Conservation (phyloP, 1,140 invertebrate genomes). For the Physella acuta region DNA sequence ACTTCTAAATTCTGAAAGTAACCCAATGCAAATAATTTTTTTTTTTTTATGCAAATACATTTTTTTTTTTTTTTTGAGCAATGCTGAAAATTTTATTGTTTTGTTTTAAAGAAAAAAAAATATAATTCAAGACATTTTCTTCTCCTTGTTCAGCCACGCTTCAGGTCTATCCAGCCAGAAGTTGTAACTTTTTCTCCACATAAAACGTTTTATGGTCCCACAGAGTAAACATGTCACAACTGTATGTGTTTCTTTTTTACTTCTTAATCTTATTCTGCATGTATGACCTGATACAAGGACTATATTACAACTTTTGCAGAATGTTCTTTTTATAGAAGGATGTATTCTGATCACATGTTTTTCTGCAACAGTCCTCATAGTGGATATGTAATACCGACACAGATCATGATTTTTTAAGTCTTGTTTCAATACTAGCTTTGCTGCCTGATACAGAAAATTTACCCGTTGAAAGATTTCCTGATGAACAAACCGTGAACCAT, state of each 20-base stretch:
- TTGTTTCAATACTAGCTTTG: slow-evolving; percentile 29
- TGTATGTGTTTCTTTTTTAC: slow-evolving; percentile 39
- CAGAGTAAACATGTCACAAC: slow-evolving; percentile 43
- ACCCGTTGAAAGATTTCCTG: too few relatives aligned
- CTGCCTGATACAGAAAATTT: slow-evolving; percentile 38
- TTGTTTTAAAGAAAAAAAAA: too few relatives aligned
- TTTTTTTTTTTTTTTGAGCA: neutral
- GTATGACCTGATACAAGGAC: slow-evolving; percentile 46
- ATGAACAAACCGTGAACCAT: too few relatives aligned
- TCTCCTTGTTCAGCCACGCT: slow-evolving; percentile 30
- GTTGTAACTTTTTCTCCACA: slow-evolving; percentile 30
- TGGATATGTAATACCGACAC: slow-evolving; percentile 38
- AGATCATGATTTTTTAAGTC: slow-evolving; percentile 31
- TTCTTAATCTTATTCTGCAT: slow-evolving; percentile 34
- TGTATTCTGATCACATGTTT: slow-evolving; percentile 42
- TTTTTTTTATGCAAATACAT: too few relatives aligned
- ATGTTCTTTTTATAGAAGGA: slow-evolving; percentile 45
- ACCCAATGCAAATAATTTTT: too few relatives aligned
- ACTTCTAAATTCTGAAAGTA: too few relatives aligned
- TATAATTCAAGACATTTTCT: neutral
- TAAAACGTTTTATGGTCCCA: slow-evolving; percentile 38
- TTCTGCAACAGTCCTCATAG: slow-evolving; percentile 38
- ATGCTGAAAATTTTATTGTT: neutral
- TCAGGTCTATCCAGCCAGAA: slow-evolving; percentile 41
- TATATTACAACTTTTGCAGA: slow-evolving; percentile 47